Evolutionary conservation across 1,140 invertebrate genomes (phyloP).

Genomic region (Camponotus pennsylvanicus): DNA sequence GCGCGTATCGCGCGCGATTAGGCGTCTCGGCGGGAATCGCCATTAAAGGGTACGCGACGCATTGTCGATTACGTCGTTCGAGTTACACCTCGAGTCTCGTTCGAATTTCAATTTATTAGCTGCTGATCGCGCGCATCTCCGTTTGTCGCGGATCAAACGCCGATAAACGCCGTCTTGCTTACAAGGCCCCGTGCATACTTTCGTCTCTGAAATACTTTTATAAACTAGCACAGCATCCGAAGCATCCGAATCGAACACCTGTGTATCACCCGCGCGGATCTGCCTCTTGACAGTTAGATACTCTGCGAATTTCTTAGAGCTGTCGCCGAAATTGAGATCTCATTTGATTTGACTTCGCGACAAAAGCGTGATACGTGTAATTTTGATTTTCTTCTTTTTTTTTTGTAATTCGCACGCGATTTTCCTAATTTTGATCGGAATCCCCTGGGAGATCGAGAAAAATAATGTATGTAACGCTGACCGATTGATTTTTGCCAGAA

Average conservation of each 20-base stretch:
- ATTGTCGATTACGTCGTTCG: neutral
- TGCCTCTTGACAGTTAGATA: neutral
- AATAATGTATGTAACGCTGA: neutral
- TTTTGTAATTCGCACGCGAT: neutral
- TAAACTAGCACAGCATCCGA: conserved; percentile 7
- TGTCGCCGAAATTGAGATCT: neutral
- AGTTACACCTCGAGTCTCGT: conserved; percentile 15
- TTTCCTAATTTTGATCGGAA: neutral
- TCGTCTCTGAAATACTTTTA: conserved; percentile 34
- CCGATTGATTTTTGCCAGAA: neutral
- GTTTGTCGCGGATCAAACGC: conserved; percentile 17
- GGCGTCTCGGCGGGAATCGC: neutral
- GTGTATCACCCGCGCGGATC: neutral
- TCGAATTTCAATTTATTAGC: conserved; percentile 21
- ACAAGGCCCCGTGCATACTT: neutral
- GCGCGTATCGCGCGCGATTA: neutral
- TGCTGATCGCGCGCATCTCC: conserved; percentile 20
- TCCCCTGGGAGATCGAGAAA: neutral
- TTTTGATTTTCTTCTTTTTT: neutral
- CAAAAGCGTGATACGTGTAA: neutral
- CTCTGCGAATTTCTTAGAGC: neutral
- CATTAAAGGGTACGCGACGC: neutral
- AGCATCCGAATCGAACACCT: conserved; percentile 14
- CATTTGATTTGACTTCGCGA: neutral
- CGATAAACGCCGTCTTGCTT: conserved; percentile 34